phyloP scores from a whole-genome alignment of 2,113 vertebrate genomes.

The Mugil cephalus region DNA sequence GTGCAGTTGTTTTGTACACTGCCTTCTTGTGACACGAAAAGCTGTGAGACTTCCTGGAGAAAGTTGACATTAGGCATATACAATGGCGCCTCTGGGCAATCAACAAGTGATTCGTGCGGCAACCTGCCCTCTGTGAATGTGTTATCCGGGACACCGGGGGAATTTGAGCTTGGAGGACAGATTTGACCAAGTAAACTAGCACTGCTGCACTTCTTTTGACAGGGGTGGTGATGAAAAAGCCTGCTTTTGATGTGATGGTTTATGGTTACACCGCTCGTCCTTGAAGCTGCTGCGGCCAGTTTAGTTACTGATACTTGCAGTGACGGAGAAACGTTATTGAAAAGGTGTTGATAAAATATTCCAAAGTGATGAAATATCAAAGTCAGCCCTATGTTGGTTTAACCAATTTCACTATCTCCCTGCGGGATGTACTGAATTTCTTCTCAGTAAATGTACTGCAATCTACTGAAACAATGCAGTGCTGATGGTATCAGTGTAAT shows the following conservation, averaged over 20 bases:
- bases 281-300: slow-evolving; percentile 30
- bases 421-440: slow-evolving; percentile 17
- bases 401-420: slow-evolving; percentile 29
- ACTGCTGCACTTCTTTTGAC: not conserved
- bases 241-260: slow-evolving; percentile 31
- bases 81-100: slow-evolving; percentile 35
- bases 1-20: slow-evolving; percentile 26
- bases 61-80: slow-evolving; percentile 50
- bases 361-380: slow-evolving; percentile 45
- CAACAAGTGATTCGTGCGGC: slow-evolving; percentile 36
- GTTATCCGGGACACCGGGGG: slow-evolving; percentile 16
- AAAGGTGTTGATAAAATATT: slow-evolving; percentile 45
- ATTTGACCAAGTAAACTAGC: slow-evolving; percentile 33
- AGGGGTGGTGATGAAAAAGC: slow-evolving; percentile 27
- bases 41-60: slow-evolving; percentile 39
- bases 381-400: slow-evolving; percentile 2
- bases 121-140: slow-evolving; percentile 31
- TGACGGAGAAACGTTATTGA: slow-evolving; percentile 14
- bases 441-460: slow-evolving; percentile 18
- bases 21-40: slow-evolving; percentile 34
- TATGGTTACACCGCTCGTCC: slow-evolving; percentile 29
- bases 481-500: slow-evolving; percentile 24
- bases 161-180: slow-evolving; percentile 41
- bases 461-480: slow-evolving; percentile 5
- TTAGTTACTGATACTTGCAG: slow-evolving; percentile 13